These are phyloP conservation scores for Julus scanicus DNA, from an alignment of 2,888 invertebrate species.

Conservation along the genomic window DNA sequence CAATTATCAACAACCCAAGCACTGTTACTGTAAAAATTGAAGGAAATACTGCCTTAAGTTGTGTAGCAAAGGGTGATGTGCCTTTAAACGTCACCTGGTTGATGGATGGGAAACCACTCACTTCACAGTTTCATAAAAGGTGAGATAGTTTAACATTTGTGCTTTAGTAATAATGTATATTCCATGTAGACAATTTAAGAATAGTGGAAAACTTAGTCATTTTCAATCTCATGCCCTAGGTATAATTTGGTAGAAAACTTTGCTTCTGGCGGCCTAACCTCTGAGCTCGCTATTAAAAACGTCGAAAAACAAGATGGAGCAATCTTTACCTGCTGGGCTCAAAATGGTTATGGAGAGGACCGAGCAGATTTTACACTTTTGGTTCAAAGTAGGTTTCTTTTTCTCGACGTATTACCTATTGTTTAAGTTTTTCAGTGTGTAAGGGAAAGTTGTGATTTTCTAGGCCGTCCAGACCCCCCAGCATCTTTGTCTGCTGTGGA, in stretches of 20 bases:
- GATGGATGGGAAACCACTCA: conserved; percentile 53
- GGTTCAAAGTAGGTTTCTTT: conserved; percentile 53
- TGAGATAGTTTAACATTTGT: not conserved
- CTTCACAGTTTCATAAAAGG: conserved; percentile 47
- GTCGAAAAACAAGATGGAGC: conserved; percentile 52
- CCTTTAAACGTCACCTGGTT: conserved; percentile 55
- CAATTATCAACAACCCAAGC: not conserved
- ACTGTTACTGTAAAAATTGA: conserved; percentile 46
- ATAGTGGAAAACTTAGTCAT: not conserved
- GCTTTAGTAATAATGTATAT: not conserved
- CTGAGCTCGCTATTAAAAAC: conserved; percentile 53
- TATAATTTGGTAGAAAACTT: conserved; percentile 48
- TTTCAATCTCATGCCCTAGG: not conserved
- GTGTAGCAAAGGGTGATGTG: conserved; percentile 53
- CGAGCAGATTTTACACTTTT: conserved; percentile 40
- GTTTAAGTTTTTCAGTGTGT: not conserved
- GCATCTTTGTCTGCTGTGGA: conserved; percentile 48
- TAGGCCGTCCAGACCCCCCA: conserved; percentile 55
- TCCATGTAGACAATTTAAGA: not conserved
- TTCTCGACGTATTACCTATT: not conserved
- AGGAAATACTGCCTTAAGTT: conserved; percentile 49
- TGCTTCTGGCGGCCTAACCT: conserved; percentile 50
- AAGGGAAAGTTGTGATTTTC: not conserved
- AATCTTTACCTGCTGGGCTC: conserved; percentile 53
- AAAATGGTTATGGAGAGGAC: conserved; percentile 55